phyloP scores from a whole-genome alignment of 2,888 invertebrate species.

The Listrodromus nycthemerus region DNA sequence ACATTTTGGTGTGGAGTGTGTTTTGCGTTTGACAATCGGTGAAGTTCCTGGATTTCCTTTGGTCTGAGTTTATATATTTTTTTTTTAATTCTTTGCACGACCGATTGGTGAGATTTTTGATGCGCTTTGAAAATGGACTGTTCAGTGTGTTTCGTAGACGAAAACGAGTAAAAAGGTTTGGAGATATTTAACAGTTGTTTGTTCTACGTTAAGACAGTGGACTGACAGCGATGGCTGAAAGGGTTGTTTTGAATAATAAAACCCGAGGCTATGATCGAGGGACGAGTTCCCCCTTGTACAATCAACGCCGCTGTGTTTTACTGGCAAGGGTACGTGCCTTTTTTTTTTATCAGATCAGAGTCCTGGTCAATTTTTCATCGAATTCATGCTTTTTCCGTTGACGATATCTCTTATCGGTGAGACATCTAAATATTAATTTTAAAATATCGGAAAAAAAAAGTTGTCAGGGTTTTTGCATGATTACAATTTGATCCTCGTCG shows the following conservation, averaged over 20 bases:
- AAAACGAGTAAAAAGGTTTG: too few species aligned
- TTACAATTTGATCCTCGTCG: background rate
- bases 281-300: slow-evolving; percentile 61
- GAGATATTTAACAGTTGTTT: too few species aligned
- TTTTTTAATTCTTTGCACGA: too few species aligned
- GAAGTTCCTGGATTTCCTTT: too few species aligned
- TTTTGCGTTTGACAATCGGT: too few species aligned
- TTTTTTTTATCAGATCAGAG: slow-evolving; percentile 39
- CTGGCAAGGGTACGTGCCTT: slow-evolving; percentile 67
- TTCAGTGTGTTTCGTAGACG: too few species aligned
- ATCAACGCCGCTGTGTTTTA: slow-evolving; percentile 69
- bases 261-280: slow-evolving; percentile 71
- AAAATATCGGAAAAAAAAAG: background rate
- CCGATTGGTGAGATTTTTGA: too few species aligned
- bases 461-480: background rate
- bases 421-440: background rate
- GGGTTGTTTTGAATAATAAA: slow-evolving; percentile 84
- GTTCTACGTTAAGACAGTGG: too few species aligned
- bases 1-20: too few species aligned
- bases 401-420: too few species aligned
- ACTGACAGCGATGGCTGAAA: slow-evolving; percentile 78
- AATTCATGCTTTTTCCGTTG: slow-evolving; percentile 5
- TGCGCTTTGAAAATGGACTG: too few species aligned
- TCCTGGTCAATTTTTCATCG: slow-evolving; percentile 36
- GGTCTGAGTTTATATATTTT: too few species aligned